Base-by-base conservation (phyloP, 2,113 vertebrate genomes). In the Sinocyclocheilus anophthalmus region DNA sequence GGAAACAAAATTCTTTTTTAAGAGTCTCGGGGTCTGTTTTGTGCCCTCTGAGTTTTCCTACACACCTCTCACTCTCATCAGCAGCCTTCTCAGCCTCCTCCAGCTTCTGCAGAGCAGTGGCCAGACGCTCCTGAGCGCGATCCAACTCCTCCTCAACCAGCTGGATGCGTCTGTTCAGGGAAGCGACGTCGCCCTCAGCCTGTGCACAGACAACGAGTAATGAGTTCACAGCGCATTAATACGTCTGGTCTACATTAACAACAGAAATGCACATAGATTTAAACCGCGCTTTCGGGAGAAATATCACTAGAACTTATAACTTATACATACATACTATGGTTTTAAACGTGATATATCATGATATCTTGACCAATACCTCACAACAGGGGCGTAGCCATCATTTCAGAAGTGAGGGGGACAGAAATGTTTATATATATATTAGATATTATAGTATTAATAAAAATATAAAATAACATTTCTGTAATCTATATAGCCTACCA, bases 101-200 rank as follows among this genome's bases (percentile, higher is more conserved):
- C 45, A 48, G 45, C 45, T 48, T 48, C 45, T 48, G 45, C 45
- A 48, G 45, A 48, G 45, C 45, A 48, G 45, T 48, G 45, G 45
- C 45, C 45, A 48, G 45, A 48, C 45, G 45, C 45, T 48, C 45
- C 45, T 48, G 45, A 48, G 45, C 45, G 45, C 45, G 45, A 48
- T 48, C 45, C 45, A 48, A 12, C 45, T 48, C 45, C 45, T 48
- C 45, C 45, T 48, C 45, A 48, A 48, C 45, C 45, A 48, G 97
- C 92, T 99, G 98, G 95, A 99, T 99, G 37, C 98, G 98, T 91
- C 98, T 98, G 95, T 99, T 99, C 96, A 99, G 93, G 90, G 98
- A 99, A 82, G 98, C 97, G 8, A 99, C 98, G 11, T 99, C 98
- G 0, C 94, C 96, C 96, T 99, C 98, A 92, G 98, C 98, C 98